Percentiles rank a stretch among this genome's conserved stretches.
phyloP scores from a whole-genome alignment of 2,113 vertebrate species.

The Eptesicus fuscus region DNA sequence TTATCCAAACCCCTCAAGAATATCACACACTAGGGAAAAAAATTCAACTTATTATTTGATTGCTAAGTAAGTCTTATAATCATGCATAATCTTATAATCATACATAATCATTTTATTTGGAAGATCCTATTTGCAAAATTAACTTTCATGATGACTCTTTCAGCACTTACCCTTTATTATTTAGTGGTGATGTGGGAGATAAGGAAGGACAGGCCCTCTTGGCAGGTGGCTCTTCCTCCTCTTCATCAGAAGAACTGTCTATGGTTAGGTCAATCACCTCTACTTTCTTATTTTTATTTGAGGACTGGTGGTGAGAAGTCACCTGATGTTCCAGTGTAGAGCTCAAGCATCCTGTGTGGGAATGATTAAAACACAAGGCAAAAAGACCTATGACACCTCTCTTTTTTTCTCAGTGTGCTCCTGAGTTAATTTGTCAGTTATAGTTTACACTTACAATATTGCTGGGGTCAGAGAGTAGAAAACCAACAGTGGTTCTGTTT shows the following conservation, averaged over 20 bases:
- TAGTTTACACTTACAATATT: not conserved
- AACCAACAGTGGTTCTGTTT: not conserved
- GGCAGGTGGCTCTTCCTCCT: slow-evolving; percentile 88
- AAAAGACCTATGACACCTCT: not conserved
- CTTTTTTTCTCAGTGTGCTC: not conserved
- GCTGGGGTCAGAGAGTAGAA: not conserved
- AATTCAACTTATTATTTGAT: not conserved
- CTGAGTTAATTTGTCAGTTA: not conserved
- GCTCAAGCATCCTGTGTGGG: slow-evolving; percentile 85
- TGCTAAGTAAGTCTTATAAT: not conserved
- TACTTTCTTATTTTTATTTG: slow-evolving; percentile 90
- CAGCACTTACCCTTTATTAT: slow-evolving; percentile 91
- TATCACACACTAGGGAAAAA: not conserved
- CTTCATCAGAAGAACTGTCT: slow-evolving; percentile 97
- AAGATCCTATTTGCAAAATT: not conserved
- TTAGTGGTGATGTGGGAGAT: slow-evolving; percentile 91
- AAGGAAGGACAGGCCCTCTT: slow-evolving; percentile 94
- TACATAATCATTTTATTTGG: not conserved
- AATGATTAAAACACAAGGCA: not conserved
- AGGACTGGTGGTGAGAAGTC: slow-evolving; percentile 84
- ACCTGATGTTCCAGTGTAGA: slow-evolving; percentile 88
- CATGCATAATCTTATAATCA: not conserved
- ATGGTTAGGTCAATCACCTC: slow-evolving; percentile 98
- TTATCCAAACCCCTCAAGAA: not conserved
- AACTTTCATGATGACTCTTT: not conserved